A percentile compares a stretch with the other conserved stretches of the same genome.
These are phyloP conservation scores for Tragulus kanchil DNA, from an alignment of 2,113 vertebrate genomes.

Conservation along the genomic window DNA sequence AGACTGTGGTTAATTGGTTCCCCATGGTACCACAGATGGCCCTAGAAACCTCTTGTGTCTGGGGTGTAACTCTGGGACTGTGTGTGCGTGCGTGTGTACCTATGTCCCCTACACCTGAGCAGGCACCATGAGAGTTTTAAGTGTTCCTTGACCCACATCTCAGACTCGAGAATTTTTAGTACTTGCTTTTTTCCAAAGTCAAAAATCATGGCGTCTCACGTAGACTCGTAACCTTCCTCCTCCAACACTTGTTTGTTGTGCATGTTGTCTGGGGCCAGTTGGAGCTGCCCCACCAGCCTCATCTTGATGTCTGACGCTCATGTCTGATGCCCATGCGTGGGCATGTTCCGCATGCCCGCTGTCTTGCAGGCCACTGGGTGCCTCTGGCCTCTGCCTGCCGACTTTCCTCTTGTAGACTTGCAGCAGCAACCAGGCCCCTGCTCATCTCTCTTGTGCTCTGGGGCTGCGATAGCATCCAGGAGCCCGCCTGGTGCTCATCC, in stretches of 20 bases:
- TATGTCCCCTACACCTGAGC: neutral
- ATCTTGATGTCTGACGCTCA: too few relatives aligned
- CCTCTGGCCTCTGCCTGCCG: neutral
- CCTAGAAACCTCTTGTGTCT: constrained; percentile 28
- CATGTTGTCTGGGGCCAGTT: neutral
- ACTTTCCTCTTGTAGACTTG: neutral
- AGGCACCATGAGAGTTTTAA: neutral
- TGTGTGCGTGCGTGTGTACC: neutral
- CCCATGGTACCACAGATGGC: constrained; percentile 63
- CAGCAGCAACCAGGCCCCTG: neutral
- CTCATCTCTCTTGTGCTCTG: neutral
- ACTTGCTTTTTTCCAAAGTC: constrained; percentile 21
- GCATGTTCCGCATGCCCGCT: accelerated
- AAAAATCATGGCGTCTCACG: neutral
- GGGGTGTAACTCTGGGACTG: neutral
- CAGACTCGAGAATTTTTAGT: neutral
- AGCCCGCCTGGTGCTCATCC: neutral
- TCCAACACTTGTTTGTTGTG: neutral
- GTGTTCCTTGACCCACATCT: neutral
- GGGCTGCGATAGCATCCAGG: neutral
- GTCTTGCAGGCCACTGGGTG: neutral
- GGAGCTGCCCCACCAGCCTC: neutral
- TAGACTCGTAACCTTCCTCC: neutral
- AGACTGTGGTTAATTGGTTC: constrained; percentile 74
- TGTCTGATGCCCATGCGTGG: accelerated